A percentile compares a stretch with the other conserved stretches of the same genome.
phyloP scores from a whole-genome alignment of 1,140 invertebrate species.

The Drosophila pachea region DNA sequence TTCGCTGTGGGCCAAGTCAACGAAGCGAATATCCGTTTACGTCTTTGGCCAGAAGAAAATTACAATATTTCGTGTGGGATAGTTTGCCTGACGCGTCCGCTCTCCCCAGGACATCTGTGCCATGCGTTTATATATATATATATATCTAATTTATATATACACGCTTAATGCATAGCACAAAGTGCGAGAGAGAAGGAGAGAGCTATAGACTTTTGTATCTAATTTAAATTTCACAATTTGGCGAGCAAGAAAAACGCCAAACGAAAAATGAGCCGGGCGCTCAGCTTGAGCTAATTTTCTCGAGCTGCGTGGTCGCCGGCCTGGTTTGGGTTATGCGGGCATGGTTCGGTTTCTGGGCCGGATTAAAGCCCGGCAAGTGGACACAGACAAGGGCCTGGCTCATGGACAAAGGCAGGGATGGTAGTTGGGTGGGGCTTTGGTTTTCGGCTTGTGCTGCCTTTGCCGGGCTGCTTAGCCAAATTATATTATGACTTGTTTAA shows the following conservation, averaged over 20 bases:
- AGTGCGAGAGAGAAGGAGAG: background rate
- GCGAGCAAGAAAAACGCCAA: constrained; percentile 50
- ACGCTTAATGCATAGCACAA: background rate
- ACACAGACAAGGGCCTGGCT: constrained; percentile 44
- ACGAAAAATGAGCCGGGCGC: constrained; percentile 61
- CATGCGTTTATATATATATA: background rate
- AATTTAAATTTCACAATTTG: constrained; percentile 74
- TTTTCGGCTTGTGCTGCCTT: constrained; percentile 20
- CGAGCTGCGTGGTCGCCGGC: constrained; percentile 23
- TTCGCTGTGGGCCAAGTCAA: constrained; percentile 1
- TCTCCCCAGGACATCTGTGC: background rate
- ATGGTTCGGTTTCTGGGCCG: constrained; percentile 21
- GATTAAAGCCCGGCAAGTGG: constrained; percentile 73
- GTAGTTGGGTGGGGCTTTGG: no score
- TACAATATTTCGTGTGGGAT: constrained; percentile 69
- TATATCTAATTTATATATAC: constrained; percentile 4
- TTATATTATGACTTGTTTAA: constrained; percentile 78
- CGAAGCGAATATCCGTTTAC: constrained; percentile 67
- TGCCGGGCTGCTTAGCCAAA: constrained; percentile 66
- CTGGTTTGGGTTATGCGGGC: no score
- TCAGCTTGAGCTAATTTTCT: constrained; percentile 64
- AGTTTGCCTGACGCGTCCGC: constrained; percentile 38
- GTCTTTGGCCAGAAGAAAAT: constrained; percentile 68
- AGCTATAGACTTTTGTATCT: constrained; percentile 64
- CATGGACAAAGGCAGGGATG: no score